Base-by-base conservation (phyloP, 23 tunicate genomes). In the Ciona savignyi region DNA sequence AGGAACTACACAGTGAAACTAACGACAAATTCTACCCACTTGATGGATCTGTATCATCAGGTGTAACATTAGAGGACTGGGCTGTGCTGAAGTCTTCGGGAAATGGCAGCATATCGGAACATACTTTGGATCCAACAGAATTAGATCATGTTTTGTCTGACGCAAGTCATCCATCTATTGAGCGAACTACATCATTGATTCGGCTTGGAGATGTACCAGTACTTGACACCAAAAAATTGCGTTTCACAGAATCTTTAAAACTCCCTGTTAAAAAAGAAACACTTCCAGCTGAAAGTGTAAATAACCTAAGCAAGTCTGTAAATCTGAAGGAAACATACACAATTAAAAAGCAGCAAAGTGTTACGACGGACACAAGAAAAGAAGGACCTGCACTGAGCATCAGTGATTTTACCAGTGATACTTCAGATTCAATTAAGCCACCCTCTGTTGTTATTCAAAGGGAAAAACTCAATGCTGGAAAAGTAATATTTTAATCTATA, bases 361-460 rank as follows among this genome's bases (percentile, higher is more conserved):
- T 81, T 19, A 22, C 27, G 6, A 30, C 73, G 25, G 85, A 81
- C 22, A 27, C 63, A 26, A 32, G 77, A 26, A 42, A 29, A 34
- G 65, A 73, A 65, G 78, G 78, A 33, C 60, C 87, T 33, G 87
- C 69, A 21, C 66, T 82, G 21, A 74, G 77, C 60, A 27, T 82
- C 27, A 82, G 87, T 75, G 87, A 74, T 68, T 34, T 82, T 30
- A 60, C 80, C 15, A 82, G 87, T 27, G 78, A 73, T 51, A 42
- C 56, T 6, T 78, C 83, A 66, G 32, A 49, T 25, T 30, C 78
- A n/a, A 24, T 32, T n/a, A 27, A 60, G 3, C 51, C 78, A 21
- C 26, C 78, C 20, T 29, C 42, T n/a, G 78, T 74, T 19, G 25
- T 74, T 3, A 22, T 61, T 1, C 68, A 74, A 27, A 32, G 2